phyloP scores from a whole-genome alignment of 2,113 vertebrate species.

The Salvelinus alpinus region DNA sequence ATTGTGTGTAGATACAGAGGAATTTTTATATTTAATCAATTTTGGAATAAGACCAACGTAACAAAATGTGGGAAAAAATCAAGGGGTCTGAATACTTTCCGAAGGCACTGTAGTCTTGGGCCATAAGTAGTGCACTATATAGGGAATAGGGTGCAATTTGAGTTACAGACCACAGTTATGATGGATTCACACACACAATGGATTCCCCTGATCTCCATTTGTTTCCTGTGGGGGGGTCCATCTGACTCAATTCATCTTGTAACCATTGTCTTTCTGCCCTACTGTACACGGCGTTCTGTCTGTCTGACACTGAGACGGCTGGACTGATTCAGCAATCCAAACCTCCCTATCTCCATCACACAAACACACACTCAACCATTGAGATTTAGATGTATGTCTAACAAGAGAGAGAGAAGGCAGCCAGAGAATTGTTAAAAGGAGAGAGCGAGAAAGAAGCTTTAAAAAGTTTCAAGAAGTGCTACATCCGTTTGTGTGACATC shows the following conservation, averaged over 20 bases:
- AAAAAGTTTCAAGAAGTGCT: no score
- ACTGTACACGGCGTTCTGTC: constrained; percentile 13
- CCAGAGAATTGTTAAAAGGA: constrained; percentile 38
- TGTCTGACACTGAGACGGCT: constrained; percentile 35
- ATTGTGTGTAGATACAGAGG: no score
- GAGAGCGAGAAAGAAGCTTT: neutral
- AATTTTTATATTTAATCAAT: no score
- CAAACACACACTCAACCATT: neutral
- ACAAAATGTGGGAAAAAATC: no score
- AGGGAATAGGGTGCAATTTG: no score
- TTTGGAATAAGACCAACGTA: no score
- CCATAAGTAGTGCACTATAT: no score
- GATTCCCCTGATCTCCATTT: constrained; percentile 7
- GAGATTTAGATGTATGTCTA: constrained; percentile 30
- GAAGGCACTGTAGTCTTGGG: neutral
- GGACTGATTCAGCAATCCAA: constrained; percentile 33
- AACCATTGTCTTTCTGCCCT: neutral
- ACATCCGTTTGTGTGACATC: no score
- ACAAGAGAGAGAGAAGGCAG: constrained; percentile 33
- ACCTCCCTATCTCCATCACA: constrained; percentile 29
- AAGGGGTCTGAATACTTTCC: no score
- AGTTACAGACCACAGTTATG: constrained; percentile 18
- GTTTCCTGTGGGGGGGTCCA: neutral
- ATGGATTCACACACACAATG: constrained; percentile 29
- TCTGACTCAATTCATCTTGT: neutral